These are phyloP conservation scores for Pogonus chalceus DNA, from an alignment of 1,140 invertebrate species.

Conservation along the genomic window DNA sequence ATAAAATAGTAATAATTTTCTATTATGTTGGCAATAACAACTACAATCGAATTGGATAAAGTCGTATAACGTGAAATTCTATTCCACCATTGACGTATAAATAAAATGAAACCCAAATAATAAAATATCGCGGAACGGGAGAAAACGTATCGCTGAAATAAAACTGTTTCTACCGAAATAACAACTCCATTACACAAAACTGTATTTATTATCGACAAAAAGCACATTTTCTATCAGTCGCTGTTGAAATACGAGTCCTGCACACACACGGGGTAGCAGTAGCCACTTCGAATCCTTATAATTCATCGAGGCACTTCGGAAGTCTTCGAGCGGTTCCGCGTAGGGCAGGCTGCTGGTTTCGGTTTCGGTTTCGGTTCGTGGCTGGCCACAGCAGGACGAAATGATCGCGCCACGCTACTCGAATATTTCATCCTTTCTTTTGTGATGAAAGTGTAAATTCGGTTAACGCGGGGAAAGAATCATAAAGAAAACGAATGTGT, in stretches of 20 bases:
- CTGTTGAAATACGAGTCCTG: background rate
- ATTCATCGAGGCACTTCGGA: background rate
- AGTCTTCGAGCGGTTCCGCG: background rate
- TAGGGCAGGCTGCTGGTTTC: background rate
- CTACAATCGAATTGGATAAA: no score
- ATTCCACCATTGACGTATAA: no score
- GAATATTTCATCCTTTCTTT: no score
- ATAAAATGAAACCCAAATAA: no score
- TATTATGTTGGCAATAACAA: no score
- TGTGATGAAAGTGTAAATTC: background rate
- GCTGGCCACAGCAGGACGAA: background rate
- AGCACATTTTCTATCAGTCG: background rate
- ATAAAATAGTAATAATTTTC: no score
- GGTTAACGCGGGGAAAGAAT: background rate
- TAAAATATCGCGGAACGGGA: no score
- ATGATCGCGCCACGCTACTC: background rate
- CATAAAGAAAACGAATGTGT: slow-evolving; percentile 6
- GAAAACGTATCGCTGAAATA: background rate
- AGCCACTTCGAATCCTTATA: background rate
- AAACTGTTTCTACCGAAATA: slow-evolving; percentile 3
- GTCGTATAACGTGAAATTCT: no score
- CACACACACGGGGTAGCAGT: background rate
- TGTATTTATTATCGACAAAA: slow-evolving; percentile 7
- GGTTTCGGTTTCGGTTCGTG: background rate
- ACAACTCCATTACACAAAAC: slow-evolving; percentile 6